Evolutionary conservation across 2,797 vertebrate species (phyloP).

Genomic region (Pseudopleuronectes americanus): DNA sequence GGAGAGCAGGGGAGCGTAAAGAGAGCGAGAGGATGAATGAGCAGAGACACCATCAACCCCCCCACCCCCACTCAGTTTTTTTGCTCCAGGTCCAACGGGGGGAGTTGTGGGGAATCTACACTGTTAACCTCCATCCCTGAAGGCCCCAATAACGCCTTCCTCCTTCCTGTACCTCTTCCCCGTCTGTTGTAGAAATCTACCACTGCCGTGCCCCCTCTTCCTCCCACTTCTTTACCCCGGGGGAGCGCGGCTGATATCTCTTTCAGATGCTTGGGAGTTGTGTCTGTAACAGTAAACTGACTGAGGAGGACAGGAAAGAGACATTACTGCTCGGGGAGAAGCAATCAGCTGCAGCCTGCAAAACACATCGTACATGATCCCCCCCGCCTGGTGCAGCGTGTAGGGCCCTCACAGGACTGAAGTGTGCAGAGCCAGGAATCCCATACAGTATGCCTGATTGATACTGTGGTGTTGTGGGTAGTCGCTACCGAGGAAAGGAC

Average conservation of each 20-base stretch:
- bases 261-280: conserved; percentile 75
- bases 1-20: conserved; percentile 56
- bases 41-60: conserved; percentile 34
- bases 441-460: conserved; percentile 43
- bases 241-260: conserved; percentile 73
- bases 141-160: conserved; percentile 21
- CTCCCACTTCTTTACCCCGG: conserved; percentile 48
- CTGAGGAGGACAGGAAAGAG: conserved; percentile 57
- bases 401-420: conserved; percentile 28
- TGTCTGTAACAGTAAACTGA: conserved; percentile 76
- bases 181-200: conserved; percentile 68
- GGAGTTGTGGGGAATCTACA: conserved; percentile 35
- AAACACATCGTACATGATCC: conserved; percentile 63
- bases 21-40: conserved; percentile 49
- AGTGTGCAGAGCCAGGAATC: conserved; percentile 30
- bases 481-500: conserved; percentile 36
- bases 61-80: conserved; percentile 18
- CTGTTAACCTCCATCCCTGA: conserved; percentile 49
- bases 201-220: conserved; percentile 50
- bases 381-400: conserved; percentile 12
- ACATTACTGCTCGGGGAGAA: conserved; percentile 55
- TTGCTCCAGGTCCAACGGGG: conserved; percentile 8
- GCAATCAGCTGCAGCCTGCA: conserved; percentile 60
- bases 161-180: conserved; percentile 42
- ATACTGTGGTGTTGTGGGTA: conserved; percentile 31